A percentile compares a stretch with the other conserved stretches of the same genome.
These are phyloP conservation scores for Chelonoidis abingdonii DNA, from an alignment of 2,113 vertebrate genomes.

Conservation along the genomic window DNA sequence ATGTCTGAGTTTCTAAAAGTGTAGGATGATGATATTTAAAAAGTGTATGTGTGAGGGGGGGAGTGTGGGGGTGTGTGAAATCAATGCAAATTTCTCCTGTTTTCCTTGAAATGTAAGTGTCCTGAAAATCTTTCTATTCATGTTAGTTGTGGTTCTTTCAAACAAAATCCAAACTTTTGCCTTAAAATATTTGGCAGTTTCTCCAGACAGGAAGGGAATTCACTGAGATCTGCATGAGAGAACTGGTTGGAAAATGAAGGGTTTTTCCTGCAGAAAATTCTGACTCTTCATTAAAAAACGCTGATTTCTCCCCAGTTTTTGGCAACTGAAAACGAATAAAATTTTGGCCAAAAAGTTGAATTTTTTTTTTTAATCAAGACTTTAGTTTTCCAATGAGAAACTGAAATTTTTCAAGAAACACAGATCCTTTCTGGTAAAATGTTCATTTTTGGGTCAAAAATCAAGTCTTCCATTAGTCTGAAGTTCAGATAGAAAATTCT, in stretches of 20 bases:
- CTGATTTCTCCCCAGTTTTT: not conserved
- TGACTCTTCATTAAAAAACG: not conserved
- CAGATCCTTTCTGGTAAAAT: not conserved
- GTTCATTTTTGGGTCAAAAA: not conserved
- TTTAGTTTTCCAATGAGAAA: not conserved
- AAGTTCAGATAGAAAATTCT: not conserved
- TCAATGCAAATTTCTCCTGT: not conserved
- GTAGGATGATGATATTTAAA: not conserved
- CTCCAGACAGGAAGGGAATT: not conserved
- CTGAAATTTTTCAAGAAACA: not conserved
- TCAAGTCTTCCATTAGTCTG: not conserved
- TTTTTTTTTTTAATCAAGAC: not conserved
- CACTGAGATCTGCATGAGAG: not conserved
- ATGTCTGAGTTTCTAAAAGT: not conserved
- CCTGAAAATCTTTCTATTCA: not conserved
- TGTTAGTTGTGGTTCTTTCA: not conserved
- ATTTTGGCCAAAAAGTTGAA: not conserved
- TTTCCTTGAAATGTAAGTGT: not conserved
- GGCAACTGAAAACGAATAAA: not conserved
- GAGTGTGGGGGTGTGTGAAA: no score
- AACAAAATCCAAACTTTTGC: not conserved
- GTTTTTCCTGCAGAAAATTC: not conserved
- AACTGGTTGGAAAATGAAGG: not conserved
- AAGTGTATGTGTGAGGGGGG: rapidly evolving
- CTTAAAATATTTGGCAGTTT: not conserved